phyloP scores from a whole-genome alignment of 2,888 invertebrate genomes.

The Acanthoscelides obtectus region DNA sequence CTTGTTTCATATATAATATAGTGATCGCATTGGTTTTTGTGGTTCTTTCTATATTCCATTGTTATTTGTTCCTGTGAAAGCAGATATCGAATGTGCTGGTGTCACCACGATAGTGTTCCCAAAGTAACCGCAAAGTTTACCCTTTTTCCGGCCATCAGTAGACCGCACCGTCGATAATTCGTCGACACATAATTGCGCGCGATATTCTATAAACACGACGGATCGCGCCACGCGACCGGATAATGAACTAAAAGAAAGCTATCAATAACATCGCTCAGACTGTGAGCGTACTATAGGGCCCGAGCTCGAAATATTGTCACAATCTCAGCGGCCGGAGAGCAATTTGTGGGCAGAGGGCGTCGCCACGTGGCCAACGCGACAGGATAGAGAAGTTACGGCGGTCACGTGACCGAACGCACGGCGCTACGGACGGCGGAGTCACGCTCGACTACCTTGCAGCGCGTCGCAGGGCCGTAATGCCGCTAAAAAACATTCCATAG shows the following conservation, averaged over 20 bases:
- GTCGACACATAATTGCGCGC: constrained; percentile 41
- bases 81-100: neutral
- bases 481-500: no score
- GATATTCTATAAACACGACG: constrained; percentile 45
- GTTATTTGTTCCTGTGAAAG: no score
- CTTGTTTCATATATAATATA: no score
- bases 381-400: constrained; percentile 45
- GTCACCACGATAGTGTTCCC: neutral
- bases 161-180: constrained; percentile 42
- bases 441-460: constrained; percentile 42
- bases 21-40: no score
- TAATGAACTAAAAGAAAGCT: constrained; percentile 48
- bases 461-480: neutral
- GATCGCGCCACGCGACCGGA: constrained; percentile 39
- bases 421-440: constrained; percentile 27
- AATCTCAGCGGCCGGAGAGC: constrained; percentile 37
- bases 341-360: constrained; percentile 49
- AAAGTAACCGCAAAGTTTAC: neutral
- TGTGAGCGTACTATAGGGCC: constrained; percentile 24
- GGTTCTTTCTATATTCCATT: no score
- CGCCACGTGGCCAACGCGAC: constrained; percentile 44
- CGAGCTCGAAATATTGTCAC: constrained; percentile 21
- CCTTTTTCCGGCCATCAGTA: neutral
- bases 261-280: constrained; percentile 46
- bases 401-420: constrained; percentile 44